Conservation (phyloP, 2,888 invertebrate genomes). For the Chrysolina americana region DNA sequence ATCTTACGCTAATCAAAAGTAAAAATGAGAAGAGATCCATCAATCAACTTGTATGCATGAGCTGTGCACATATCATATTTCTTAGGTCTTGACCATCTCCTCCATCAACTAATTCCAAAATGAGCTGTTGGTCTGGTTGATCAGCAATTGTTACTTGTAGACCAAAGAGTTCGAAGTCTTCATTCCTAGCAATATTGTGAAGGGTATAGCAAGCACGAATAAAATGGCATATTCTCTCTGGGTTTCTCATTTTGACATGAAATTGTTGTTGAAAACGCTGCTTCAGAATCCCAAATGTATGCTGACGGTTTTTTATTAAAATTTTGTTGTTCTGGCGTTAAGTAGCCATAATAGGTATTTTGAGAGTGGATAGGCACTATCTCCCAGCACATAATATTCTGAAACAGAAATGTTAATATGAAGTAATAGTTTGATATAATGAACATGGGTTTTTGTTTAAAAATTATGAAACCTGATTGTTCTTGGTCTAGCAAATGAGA, state of each 20-base stretch:
- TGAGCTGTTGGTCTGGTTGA: not conserved
- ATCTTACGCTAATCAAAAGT: not conserved
- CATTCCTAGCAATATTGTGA: slow-evolving; percentile 15
- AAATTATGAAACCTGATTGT: no score
- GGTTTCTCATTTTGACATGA: slow-evolving; percentile 10
- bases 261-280: no score
- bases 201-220: slow-evolving; percentile 9
- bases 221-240: slow-evolving; percentile 18
- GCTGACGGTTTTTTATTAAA: slow-evolving; percentile 13
- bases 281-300: not conserved
- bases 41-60: no score
- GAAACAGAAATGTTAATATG: slow-evolving; percentile 5
- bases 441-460: not conserved
- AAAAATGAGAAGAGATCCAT: not conserved
- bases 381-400: slow-evolving; percentile 9
- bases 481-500: no score
- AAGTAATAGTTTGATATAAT: not conserved
- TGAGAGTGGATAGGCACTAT: slow-evolving; percentile 10
- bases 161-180: slow-evolving; percentile 8
- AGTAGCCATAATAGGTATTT: not conserved
- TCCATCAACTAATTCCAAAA: no score
- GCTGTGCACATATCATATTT: no score
- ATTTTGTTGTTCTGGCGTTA: slow-evolving; percentile 5
- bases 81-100: no score
- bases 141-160: not conserved